Percentiles rank a stretch among this genome's conserved stretches.
phyloP scores from a whole-genome alignment of 2,797 vertebrate species.

The Rhinoraja longicauda region DNA sequence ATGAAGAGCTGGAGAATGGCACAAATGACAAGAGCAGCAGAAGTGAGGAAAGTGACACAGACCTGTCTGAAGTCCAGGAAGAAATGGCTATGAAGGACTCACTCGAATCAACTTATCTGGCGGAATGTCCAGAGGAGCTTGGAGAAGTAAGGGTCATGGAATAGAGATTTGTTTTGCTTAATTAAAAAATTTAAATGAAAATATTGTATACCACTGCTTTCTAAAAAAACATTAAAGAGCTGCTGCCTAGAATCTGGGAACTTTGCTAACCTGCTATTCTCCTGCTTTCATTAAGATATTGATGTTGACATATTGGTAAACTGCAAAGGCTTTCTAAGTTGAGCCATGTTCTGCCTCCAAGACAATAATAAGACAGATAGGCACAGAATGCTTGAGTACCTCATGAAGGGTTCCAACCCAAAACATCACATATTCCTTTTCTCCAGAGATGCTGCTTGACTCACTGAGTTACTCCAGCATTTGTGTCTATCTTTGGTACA shows the following conservation, averaged over 20 bases:
- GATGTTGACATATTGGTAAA: background rate
- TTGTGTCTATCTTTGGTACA: too few relatives aligned
- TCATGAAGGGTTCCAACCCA: too few relatives aligned
- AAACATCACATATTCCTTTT: too few relatives aligned
- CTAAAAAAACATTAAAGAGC: background rate
- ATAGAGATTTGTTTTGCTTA: background rate
- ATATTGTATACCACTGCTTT: background rate
- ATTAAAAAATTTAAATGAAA: background rate
- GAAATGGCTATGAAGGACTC: conserved; percentile 56
- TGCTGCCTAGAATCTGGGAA: background rate
- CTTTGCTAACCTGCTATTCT: background rate
- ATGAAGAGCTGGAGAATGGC: conserved; percentile 76
- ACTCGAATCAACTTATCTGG: conserved; percentile 77
- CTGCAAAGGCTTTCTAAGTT: background rate
- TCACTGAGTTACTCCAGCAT: too few relatives aligned
- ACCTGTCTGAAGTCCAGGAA: conserved; percentile 68
- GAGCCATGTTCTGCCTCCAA: background rate
- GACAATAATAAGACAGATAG: too few relatives aligned
- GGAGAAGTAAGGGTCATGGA: conserved; percentile 67
- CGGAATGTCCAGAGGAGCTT: conserved; percentile 83
- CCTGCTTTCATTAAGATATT: background rate
- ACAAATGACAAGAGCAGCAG: conserved; percentile 71
- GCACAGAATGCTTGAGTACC: too few relatives aligned
- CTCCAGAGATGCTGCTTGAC: too few relatives aligned
- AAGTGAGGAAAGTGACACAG: conserved; percentile 79